phyloP scores from a whole-genome alignment of 1,140 invertebrate genomes.

The Drosophila lacertosa region DNA sequence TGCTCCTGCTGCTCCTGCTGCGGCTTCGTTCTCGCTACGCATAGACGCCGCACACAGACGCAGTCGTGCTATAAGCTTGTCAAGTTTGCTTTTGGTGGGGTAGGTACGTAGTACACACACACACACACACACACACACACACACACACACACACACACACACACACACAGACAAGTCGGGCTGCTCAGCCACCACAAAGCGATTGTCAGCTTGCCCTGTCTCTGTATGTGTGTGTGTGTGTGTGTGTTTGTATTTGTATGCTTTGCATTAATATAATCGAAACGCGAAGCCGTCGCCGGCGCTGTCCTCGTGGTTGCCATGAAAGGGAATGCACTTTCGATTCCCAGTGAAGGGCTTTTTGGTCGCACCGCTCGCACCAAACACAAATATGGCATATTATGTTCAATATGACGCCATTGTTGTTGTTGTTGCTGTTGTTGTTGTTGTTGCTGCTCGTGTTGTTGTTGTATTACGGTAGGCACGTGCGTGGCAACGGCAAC shows the following conservation, averaged over 20 bases:
- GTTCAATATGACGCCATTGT: slow-evolving; percentile 72
- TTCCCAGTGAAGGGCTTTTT: slow-evolving; percentile 65
- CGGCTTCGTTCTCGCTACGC: slow-evolving; percentile 26
- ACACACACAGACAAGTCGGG: slow-evolving; percentile 35
- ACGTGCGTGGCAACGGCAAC: slow-evolving; percentile 68
- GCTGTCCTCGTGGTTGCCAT: slow-evolving; percentile 61
- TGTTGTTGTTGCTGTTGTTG: slow-evolving; percentile 49
- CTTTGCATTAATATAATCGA: slow-evolving; percentile 82
- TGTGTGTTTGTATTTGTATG: slow-evolving; percentile 40
- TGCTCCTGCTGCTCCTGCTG: slow-evolving; percentile 1
- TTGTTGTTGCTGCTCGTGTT: slow-evolving; percentile 53
- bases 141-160: slow-evolving; percentile 39
- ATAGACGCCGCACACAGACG: slow-evolving; percentile 18
- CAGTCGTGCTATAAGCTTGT: slow-evolving; percentile 61
- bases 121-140: slow-evolving; percentile 32
- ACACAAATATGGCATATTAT: slow-evolving; percentile 80
- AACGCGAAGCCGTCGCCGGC: slow-evolving; percentile 63
- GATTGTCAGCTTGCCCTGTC: slow-evolving; percentile 26
- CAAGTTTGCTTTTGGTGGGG: slow-evolving; percentile 80
- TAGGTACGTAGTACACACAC: slow-evolving; percentile 58
- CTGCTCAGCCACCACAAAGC: slow-evolving; percentile 65
- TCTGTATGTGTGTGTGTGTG: slow-evolving; percentile 2
- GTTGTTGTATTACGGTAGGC: slow-evolving; percentile 77
- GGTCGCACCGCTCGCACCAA: slow-evolving; percentile 42
- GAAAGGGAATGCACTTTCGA: slow-evolving; percentile 83